Evolutionary conservation across 2,888 invertebrate genomes (phyloP).

Genomic region (Parasteatoda lunata): DNA sequence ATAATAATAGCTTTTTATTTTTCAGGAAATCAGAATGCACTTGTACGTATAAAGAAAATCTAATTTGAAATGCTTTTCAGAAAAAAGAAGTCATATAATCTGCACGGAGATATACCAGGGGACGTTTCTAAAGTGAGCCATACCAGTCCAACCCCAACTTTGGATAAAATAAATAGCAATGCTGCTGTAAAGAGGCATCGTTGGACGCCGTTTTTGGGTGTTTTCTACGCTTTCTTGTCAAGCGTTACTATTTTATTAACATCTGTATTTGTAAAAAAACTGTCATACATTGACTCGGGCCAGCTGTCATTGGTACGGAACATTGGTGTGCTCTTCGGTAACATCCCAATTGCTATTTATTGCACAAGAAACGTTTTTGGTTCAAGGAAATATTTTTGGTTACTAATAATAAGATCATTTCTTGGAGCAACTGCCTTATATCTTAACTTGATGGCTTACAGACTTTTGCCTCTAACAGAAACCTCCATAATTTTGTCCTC

Average conservation of each 20-base stretch:
- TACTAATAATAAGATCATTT: slow-evolving; percentile 86
- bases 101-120: too few relatives aligned
- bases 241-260: slow-evolving; percentile 86
- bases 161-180: too few relatives aligned
- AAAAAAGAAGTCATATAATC: too few relatives aligned
- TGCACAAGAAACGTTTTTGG: slow-evolving; percentile 86
- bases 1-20: too few relatives aligned
- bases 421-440: slow-evolving; percentile 90
- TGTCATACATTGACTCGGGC: slow-evolving; percentile 87
- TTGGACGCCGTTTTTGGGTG: slow-evolving; percentile 56
- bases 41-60: too few relatives aligned
- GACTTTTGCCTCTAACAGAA: slow-evolving; percentile 92
- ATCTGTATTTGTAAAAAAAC: slow-evolving; percentile 91
- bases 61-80: too few relatives aligned
- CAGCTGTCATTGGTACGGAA: slow-evolving; percentile 91
- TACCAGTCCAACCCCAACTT: too few relatives aligned
- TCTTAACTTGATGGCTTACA: slow-evolving; percentile 87
- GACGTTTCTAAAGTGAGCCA: too few relatives aligned
- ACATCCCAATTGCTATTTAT: slow-evolving; percentile 88
- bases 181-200: not conserved
- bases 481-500: slow-evolving; percentile 93
- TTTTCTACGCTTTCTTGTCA: slow-evolving; percentile 1
- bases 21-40: too few relatives aligned
- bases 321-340: slow-evolving; percentile 87
- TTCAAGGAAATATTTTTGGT: slow-evolving; percentile 82